Percentiles rank a stretch among this genome's conserved stretches.
Conservation (phyloP, 2,888 invertebrate species). For the Rhodophaea formosa region DNA sequence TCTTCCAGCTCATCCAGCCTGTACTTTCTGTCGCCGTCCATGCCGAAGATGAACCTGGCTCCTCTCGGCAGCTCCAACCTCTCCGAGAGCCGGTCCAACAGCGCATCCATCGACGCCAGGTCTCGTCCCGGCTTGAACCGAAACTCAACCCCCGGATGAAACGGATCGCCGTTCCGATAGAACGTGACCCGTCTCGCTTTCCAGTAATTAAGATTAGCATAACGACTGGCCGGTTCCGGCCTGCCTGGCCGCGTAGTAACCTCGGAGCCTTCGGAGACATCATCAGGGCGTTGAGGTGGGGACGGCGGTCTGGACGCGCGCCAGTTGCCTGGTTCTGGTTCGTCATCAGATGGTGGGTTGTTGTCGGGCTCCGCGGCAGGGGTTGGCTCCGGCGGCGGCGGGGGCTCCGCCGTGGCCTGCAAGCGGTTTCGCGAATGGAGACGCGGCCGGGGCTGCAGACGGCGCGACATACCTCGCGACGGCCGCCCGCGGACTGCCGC, state of each 20-base stretch:
- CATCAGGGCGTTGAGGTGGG: constrained; percentile 68
- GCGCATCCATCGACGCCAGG: constrained; percentile 90
- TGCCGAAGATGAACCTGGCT: constrained; percentile 94
- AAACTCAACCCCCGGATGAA: constrained; percentile 93
- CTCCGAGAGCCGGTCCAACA: constrained; percentile 92
- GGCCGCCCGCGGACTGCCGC: constrained; percentile 64
- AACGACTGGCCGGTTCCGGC: constrained; percentile 82
- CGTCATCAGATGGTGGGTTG: constrained; percentile 72
- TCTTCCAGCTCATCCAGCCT: constrained; percentile 93
- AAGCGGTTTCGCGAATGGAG: constrained; percentile 64
- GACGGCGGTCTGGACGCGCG: constrained; percentile 66
- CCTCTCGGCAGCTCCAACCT: constrained; percentile 93
- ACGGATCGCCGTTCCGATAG: constrained; percentile 96
- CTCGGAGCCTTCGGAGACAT: constrained; percentile 72
- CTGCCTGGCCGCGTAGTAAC: constrained; percentile 81
- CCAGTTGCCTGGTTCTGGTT: constrained; percentile 80
- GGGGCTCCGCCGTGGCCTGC: constrained; percentile 69
- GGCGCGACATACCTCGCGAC: constrained; percentile 71
- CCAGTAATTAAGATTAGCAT: constrained; percentile 93
- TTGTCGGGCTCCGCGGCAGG: constrained; percentile 64
- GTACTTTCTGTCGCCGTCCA: constrained; percentile 93
- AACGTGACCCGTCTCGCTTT: constrained; percentile 92
- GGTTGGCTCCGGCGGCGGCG: constrained; percentile 65
- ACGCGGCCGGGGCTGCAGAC: constrained; percentile 64
- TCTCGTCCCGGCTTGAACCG: constrained; percentile 93